Evolutionary conservation across 1,140 invertebrate genomes (phyloP).

Genomic region (Pseudobourletiella spinata): DNA sequence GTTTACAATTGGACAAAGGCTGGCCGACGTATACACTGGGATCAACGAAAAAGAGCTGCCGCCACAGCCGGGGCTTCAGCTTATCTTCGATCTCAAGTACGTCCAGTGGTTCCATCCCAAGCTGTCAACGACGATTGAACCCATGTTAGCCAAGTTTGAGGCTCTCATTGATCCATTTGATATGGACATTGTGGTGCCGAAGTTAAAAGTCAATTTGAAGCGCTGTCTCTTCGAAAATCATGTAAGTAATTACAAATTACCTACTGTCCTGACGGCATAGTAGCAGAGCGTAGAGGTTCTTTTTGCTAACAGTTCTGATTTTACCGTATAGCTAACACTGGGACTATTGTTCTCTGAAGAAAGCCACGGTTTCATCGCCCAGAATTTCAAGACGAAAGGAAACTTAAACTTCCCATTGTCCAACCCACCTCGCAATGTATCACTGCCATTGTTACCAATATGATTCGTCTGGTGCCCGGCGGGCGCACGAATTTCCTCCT

Average conservation of each 20-base stretch:
- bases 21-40: slow-evolving; percentile 14
- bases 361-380: slow-evolving; percentile 35
- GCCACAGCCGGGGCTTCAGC: slow-evolving; percentile 27
- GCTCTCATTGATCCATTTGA: slow-evolving; percentile 31
- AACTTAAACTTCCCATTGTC: slow-evolving; percentile 25
- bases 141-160: slow-evolving; percentile 10
- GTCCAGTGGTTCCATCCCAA: slow-evolving; percentile 34
- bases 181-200: slow-evolving; percentile 28
- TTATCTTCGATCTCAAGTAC: slow-evolving; percentile 34
- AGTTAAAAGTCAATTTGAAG: slow-evolving; percentile 28
- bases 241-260: slow-evolving; percentile 23
- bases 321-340: slow-evolving; percentile 28
- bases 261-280: no score
- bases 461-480: no score
- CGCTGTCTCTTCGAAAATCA: slow-evolving; percentile 34
- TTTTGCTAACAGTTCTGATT: slow-evolving; percentile 4
- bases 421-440: neutral
- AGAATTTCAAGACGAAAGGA: slow-evolving; percentile 35
- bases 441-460: slow-evolving; percentile 33
- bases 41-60: neutral
- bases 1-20: slow-evolving; percentile 13
- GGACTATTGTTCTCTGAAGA: slow-evolving; percentile 34
- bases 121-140: slow-evolving; percentile 10
- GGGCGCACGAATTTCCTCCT: no score
- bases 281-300: no score